A percentile compares a stretch with the other conserved stretches of the same genome.
phyloP scores from a whole-genome alignment of 2,797 vertebrate species.

The Bradypodion ventrale region DNA sequence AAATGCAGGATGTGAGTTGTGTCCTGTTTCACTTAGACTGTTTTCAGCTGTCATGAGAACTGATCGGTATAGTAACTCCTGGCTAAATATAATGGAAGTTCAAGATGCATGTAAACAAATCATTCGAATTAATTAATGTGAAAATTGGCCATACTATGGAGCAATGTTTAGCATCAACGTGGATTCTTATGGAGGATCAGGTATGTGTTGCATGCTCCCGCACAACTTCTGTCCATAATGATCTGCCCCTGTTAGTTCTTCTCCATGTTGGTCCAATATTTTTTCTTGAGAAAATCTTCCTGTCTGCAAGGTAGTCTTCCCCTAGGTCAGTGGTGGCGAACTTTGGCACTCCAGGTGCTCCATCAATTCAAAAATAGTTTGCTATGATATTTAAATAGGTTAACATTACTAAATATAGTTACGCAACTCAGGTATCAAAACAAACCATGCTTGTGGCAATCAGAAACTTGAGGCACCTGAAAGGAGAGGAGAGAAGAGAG shows the following conservation, averaged over 20 bases:
- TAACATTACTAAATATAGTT: background rate
- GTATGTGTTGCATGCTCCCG: background rate
- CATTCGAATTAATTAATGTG: background rate
- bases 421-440: background rate
- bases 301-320: no score
- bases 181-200: background rate
- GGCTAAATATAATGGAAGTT: background rate
- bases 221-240: no score
- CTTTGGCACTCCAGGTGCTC: no score
- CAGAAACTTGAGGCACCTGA: background rate
- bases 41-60: slow-evolving; percentile 17
- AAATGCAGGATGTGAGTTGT: background rate
- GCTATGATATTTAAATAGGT: background rate
- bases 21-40: background rate
- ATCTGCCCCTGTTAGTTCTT: no score
- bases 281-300: no score
- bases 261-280: no score
- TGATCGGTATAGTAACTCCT: background rate
- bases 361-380: background rate
- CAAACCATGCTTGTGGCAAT: background rate
- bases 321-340: no score
- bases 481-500: background rate
- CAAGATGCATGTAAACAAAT: background rate
- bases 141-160: background rate
- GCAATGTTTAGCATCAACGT: no score